Conservation (phyloP, 2,797 vertebrate species). For the Bufotes viridis region DNA sequence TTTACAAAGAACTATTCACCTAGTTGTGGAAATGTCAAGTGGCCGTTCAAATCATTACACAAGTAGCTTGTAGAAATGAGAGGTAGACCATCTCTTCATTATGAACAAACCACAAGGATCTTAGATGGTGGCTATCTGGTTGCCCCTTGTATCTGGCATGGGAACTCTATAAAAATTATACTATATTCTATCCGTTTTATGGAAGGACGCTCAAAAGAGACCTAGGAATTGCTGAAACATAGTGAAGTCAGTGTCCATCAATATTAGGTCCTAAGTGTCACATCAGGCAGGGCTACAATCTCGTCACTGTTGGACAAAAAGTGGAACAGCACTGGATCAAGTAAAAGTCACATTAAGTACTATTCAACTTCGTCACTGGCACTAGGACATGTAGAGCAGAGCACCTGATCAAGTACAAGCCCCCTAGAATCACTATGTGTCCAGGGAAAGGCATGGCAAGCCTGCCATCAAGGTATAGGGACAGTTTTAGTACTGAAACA, state of each 20-base stretch:
- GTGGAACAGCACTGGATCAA: not conserved
- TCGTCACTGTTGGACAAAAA: not conserved
- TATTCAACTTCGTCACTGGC: constrained; percentile 9
- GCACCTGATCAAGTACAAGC: constrained; percentile 2
- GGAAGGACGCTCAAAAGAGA: not conserved
- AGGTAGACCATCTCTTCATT: constrained; percentile 4
- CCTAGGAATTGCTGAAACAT: not conserved
- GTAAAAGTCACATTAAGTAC: constrained; percentile 11
- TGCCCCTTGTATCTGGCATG: not conserved
- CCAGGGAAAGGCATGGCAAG: not conserved
- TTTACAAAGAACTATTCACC: constrained; percentile 8
- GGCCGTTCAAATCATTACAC: not conserved
- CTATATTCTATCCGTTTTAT: not conserved
- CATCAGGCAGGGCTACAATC: not conserved
- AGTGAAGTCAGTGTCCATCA: not conserved
- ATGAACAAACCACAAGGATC: not conserved
- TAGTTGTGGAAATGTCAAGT: not conserved
- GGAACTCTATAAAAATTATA: not conserved
- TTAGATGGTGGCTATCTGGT: not conserved
- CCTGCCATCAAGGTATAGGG: not conserved
- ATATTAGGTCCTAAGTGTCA: not conserved
- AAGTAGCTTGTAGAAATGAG: not conserved
- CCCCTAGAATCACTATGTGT: not conserved
- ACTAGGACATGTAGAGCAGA: constrained; percentile 13
- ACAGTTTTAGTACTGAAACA: constrained; percentile 36